A percentile compares a stretch with the other conserved stretches of the same genome.
These are phyloP conservation scores for Glyptemys insculpta DNA, from an alignment of 2,797 vertebrate species.

Conservation along the genomic window DNA sequence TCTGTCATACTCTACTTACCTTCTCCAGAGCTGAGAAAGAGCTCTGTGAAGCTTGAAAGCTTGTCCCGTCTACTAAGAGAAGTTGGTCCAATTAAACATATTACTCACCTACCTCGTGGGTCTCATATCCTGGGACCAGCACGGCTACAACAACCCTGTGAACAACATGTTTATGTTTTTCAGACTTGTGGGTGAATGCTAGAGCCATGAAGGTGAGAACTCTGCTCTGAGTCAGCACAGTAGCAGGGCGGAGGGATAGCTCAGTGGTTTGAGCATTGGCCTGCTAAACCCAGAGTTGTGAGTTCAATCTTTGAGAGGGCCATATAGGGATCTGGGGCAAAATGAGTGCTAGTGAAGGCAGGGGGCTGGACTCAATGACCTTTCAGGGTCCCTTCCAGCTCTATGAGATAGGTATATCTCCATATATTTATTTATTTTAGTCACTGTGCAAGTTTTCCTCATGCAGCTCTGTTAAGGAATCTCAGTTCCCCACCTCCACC, in stretches of 20 bases:
- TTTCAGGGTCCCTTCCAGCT: too few relatives aligned
- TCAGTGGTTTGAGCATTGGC: too few relatives aligned
- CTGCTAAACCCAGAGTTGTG: too few relatives aligned
- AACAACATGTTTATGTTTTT: not conserved
- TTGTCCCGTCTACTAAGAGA: not conserved
- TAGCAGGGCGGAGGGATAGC: too few relatives aligned
- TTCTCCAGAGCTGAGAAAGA: not conserved
- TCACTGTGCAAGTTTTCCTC: not conserved
- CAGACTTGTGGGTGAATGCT: not conserved
- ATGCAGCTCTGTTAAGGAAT: not conserved
- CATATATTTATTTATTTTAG: too few relatives aligned
- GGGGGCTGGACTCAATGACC: too few relatives aligned
- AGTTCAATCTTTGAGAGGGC: too few relatives aligned
- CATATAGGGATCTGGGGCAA: too few relatives aligned
- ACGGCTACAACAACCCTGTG: not conserved
- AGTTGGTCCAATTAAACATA: not conserved
- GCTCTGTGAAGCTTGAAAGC: not conserved
- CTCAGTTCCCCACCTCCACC: not conserved
- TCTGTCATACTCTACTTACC: not conserved
- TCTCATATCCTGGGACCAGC: too few relatives aligned
- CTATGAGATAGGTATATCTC: too few relatives aligned
- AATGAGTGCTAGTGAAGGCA: too few relatives aligned
- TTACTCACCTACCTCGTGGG: not conserved
- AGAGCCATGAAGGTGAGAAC: not conserved
- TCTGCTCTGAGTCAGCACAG: accelerated